Percentiles rank a stretch among this genome's conserved stretches.
These are phyloP conservation scores for Argyrosomus regius DNA, from an alignment of 2,797 vertebrate species.

Conservation along the genomic window DNA sequence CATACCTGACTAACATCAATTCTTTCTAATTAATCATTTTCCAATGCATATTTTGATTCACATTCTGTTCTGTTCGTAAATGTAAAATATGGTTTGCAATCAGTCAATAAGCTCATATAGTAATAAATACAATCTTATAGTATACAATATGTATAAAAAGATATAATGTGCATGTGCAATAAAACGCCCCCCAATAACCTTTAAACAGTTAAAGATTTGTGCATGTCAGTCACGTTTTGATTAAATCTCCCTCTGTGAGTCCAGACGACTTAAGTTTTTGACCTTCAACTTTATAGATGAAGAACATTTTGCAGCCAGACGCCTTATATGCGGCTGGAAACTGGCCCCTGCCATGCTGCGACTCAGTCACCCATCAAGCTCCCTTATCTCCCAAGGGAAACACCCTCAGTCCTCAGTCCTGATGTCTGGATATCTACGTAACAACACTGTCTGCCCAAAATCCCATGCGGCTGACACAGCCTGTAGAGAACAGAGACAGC, in stretches of 20 bases:
- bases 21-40: too few relatives aligned
- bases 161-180: neutral
- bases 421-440: conserved; percentile 64
- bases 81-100: too few relatives aligned
- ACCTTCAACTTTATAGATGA: conserved; percentile 65
- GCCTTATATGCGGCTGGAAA: conserved; percentile 41
- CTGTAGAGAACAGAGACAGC: conserved; percentile 52
- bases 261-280: conserved; percentile 56
- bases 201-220: neutral
- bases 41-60: too few relatives aligned
- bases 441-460: conserved; percentile 58
- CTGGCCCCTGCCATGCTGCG: conserved; percentile 34
- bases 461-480: conserved; percentile 53
- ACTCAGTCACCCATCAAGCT: conserved; percentile 64
- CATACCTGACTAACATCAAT: too few relatives aligned
- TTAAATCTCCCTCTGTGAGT: conserved; percentile 33
- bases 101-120: too few relatives aligned
- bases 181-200: too few relatives aligned
- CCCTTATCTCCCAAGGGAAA: conserved; percentile 66
- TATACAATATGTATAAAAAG: neutral
- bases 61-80: too few relatives aligned
- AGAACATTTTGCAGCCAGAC: conserved; percentile 43
- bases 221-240: conserved; percentile 30
- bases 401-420: conserved; percentile 54
- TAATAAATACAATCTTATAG: neutral